Conservation (phyloP, 2,113 vertebrate genomes). For the Cheilinus undulatus region DNA sequence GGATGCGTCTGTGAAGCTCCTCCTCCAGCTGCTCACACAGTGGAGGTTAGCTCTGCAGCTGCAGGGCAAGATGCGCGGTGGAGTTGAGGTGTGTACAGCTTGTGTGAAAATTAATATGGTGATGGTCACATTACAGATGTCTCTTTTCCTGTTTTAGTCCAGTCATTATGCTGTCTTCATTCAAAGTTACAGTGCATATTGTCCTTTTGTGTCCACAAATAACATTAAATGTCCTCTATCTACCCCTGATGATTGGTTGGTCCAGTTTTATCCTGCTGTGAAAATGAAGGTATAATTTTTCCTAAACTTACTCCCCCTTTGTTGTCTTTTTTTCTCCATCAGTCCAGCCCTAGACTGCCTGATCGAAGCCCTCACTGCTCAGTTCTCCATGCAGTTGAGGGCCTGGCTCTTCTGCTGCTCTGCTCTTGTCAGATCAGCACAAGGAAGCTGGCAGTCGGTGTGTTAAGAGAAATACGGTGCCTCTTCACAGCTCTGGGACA, state of each 20-base stretch:
- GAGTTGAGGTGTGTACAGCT: constrained; percentile 85
- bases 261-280: neutral
- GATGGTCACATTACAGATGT: neutral
- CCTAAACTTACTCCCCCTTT: neutral
- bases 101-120: neutral
- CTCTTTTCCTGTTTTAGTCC: neutral
- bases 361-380: constrained; percentile 93
- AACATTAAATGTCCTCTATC: too few species aligned
- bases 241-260: too few species aligned
- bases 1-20: constrained; percentile 94
- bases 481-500: constrained; percentile 94
- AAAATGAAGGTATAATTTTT: neutral
- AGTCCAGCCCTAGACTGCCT: constrained; percentile 85
- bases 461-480: constrained; percentile 94
- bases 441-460: constrained; percentile 93
- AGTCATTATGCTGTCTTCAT: neutral
- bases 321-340: constrained; percentile 75
- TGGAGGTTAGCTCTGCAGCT: constrained; percentile 95
- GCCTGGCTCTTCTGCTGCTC: constrained; percentile 94
- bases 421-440: constrained; percentile 97
- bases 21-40: constrained; percentile 96
- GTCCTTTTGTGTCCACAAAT: too few species aligned
- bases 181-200: too few species aligned
- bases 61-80: constrained; percentile 88
- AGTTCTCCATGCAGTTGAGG: constrained; percentile 94